These are phyloP conservation scores for Mobula hypostoma DNA, from an alignment of 2,113 vertebrate genomes.

Conservation along the genomic window DNA sequence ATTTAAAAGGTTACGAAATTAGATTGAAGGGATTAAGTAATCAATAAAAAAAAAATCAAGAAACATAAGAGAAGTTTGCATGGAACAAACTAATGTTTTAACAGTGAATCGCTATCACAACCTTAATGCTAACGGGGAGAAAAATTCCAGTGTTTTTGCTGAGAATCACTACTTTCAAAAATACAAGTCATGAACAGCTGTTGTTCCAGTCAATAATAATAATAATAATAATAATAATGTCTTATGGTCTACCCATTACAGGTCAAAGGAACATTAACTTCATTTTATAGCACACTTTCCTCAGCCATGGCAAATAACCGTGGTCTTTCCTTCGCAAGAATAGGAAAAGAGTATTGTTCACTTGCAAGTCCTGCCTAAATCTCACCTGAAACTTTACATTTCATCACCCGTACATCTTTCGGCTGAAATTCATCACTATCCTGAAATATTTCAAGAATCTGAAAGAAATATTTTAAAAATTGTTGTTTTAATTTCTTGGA, in stretches of 20 bases:
- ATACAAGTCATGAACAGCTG: neutral
- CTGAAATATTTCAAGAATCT: slow-evolving; percentile 34
- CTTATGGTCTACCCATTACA: neutral
- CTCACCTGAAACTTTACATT: slow-evolving; percentile 36
- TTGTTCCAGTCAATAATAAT: neutral
- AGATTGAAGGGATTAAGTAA: neutral
- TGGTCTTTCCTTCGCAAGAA: neutral
- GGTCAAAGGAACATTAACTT: neutral
- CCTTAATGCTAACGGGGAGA: neutral
- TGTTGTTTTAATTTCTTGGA: neutral
- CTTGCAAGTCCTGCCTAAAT: slow-evolving; percentile 6
- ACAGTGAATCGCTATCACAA: neutral
- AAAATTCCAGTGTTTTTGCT: neutral
- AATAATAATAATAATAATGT: too few species aligned
- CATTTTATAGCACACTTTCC: neutral
- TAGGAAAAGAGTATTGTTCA: neutral
- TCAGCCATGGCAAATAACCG: neutral
- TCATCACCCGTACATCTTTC: slow-evolving; percentile 30
- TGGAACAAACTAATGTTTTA: neutral
- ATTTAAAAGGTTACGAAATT: neutral
- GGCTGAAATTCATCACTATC: slow-evolving; percentile 30
- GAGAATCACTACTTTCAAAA: neutral
- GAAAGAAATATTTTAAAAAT: slow-evolving; percentile 1
- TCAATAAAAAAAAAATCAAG: neutral
- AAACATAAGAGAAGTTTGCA: neutral